phyloP scores from a whole-genome alignment of 2,113 vertebrate genomes.

The Chroicocephalus ridibundus region DNA sequence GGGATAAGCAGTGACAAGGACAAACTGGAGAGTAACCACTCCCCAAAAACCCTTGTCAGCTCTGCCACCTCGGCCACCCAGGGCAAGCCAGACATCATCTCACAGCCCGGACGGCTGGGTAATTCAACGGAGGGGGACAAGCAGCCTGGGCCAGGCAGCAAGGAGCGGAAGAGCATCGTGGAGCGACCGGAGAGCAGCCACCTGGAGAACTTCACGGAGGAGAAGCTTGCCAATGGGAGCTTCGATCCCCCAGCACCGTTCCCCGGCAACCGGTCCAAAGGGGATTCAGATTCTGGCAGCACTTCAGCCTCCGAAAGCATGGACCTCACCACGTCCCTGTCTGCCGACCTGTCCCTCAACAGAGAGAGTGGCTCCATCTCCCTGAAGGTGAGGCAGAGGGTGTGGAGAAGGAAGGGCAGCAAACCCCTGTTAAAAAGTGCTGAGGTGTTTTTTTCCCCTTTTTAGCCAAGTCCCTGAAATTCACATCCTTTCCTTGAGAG shows the following conservation, averaged over 20 bases:
- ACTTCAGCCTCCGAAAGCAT: conserved; percentile 81
- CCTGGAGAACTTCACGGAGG: conserved; percentile 60
- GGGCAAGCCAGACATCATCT: conserved; percentile 59
- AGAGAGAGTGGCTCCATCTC: conserved; percentile 81
- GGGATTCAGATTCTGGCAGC: conserved; percentile 80
- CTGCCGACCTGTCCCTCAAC: conserved; percentile 77
- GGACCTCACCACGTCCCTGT: conserved; percentile 79
- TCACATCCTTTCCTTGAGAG: neutral
- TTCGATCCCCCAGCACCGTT: conserved; percentile 20
- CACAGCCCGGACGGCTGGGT: neutral
- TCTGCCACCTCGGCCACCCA: conserved; percentile 21
- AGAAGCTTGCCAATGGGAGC: conserved; percentile 68
- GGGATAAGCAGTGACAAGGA: conserved; percentile 22
- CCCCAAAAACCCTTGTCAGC: conserved; percentile 62
- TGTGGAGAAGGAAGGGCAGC: neutral
- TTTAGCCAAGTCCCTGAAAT: neutral
- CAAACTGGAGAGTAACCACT: conserved; percentile 68
- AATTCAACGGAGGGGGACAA: neutral
- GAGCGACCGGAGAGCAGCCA: conserved; percentile 62
- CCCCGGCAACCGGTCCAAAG: conserved; percentile 62
- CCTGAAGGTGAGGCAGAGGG: conserved; percentile 78
- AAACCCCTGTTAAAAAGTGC: neutral
- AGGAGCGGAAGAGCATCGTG: neutral
- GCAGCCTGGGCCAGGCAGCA: neutral
- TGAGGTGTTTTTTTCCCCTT: neutral